These are phyloP conservation scores for Congeria kusceri DNA, from an alignment of 2,888 invertebrate species.

Conservation along the genomic window DNA sequence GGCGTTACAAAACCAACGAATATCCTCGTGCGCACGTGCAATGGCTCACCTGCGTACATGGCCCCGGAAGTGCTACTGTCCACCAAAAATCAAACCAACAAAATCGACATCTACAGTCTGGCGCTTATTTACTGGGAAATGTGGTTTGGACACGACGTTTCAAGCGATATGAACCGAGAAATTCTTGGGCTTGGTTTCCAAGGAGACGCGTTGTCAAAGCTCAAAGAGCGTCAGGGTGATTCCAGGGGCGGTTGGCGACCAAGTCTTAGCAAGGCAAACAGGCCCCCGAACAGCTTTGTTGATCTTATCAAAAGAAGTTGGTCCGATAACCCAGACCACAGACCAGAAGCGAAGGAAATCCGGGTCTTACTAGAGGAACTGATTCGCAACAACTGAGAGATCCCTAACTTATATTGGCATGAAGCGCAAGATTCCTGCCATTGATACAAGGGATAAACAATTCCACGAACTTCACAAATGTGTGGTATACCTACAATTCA, in stretches of 20 bases:
- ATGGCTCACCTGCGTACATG: slow-evolving; percentile 76
- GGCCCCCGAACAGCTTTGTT: slow-evolving; percentile 67
- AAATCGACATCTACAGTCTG: slow-evolving; percentile 73
- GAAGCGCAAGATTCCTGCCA: no score
- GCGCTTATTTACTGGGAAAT: slow-evolving; percentile 77
- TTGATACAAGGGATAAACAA: no score
- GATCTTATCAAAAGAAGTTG: slow-evolving; percentile 68
- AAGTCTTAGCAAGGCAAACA: slow-evolving; percentile 56
- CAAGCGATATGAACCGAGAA: slow-evolving; percentile 62
- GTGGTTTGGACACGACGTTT: slow-evolving; percentile 76
- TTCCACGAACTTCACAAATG: no score
- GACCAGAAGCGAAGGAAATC: slow-evolving; percentile 55
- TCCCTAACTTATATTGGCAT: no score
- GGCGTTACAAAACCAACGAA: slow-evolving; percentile 75
- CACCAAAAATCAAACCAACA: slow-evolving; percentile 64
- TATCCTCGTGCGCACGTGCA: slow-evolving; percentile 67
- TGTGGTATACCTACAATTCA: no score
- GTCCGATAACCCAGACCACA: slow-evolving; percentile 56
- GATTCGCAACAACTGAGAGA: slow-evolving; percentile 33
- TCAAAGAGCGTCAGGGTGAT: slow-evolving; percentile 41
- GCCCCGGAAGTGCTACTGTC: slow-evolving; percentile 75
- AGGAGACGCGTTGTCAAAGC: slow-evolving; percentile 47
- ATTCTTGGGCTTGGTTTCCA: slow-evolving; percentile 30
- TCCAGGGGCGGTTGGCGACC: slow-evolving; percentile 70
- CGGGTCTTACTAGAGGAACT: slow-evolving; percentile 31